Evolutionary conservation across 1,140 invertebrate genomes (phyloP), one percentile per base, ranked within the genome.

Genomic region (Ostrea denselamellosa): DNA sequence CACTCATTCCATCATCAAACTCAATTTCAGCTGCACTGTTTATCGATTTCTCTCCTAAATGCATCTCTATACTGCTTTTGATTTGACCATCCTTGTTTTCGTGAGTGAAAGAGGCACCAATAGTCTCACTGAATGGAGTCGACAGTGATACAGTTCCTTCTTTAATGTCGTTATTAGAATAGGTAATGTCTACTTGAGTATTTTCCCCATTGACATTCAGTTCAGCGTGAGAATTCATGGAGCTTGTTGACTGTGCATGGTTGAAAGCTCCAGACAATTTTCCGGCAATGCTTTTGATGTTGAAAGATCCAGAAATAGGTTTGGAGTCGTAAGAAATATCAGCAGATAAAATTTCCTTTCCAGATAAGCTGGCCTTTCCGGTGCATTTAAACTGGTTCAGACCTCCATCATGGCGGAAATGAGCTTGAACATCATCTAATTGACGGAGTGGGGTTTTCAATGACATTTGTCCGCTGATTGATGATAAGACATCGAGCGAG

Each of bases 231-330:
- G 58, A 68, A 8, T 82, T 52, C 12, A 86, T 65, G 8, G 58
- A 86, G 51, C n/a, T 54, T 17, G 68, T 44, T 12, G 85, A 84
- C 22, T 58, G 56, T 25, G 17, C 85, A 77, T 89, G 85, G 52
- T 51, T 71, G 12, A 89, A 89, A 22, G 82, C 81, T 58, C n/a
- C 58, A n/a, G 84, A 25, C 22, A 86, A 53, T 44, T 71, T 54
- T 81, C 28, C 25, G 19, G n/a, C 19, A 4, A 86, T 14, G 19
- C 65, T 54, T 81, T 68, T 44, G 25, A 86, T 34, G 25, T 53
- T 52, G 19, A 81, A 81, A 22, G 65, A n/a, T 17, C 68, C 85
- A 28, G 51, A 52, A 17, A 52, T 53, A 10, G 68, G 68, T 12
- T 28, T 25, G 68, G 25, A 77, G 14, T 25, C 28, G 9, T 28